These are phyloP conservation scores for Drosophila watanabei DNA, from an alignment of 1,140 invertebrate species.

Conservation along the genomic window DNA sequence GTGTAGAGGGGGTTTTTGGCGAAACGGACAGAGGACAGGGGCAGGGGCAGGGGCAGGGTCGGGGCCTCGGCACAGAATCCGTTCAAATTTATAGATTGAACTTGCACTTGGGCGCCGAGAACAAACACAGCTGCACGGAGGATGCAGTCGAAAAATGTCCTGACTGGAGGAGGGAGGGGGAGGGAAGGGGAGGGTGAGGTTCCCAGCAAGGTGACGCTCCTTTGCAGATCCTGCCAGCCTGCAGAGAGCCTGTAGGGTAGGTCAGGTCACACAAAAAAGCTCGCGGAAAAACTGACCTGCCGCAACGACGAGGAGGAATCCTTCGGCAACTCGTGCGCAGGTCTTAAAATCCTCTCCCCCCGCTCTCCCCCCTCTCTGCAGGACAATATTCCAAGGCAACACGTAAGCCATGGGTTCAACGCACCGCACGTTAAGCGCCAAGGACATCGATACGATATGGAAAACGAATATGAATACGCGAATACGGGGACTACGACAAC, in stretches of 20 bases:
- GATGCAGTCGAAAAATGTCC: constrained; percentile 29
- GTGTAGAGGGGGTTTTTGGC: background rate
- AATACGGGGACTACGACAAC: constrained; percentile 16
- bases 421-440: constrained; percentile 65
- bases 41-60: constrained; percentile 45
- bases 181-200: too few relatives aligned
- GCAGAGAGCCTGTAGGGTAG: constrained; percentile 31
- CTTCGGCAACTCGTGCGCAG: constrained; percentile 57
- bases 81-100: constrained; percentile 81
- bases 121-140: constrained; percentile 39
- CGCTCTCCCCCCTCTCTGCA: constrained; percentile 28
- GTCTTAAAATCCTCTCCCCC: background rate
- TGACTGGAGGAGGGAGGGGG: background rate
- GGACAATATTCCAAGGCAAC: constrained; percentile 75
- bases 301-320: constrained; percentile 35
- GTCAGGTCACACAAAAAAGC: constrained; percentile 57
- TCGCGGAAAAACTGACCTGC: constrained; percentile 69
- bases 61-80: constrained; percentile 77
- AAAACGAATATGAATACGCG: constrained; percentile 34
- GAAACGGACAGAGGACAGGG: background rate
- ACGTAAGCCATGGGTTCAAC: constrained; percentile 71
- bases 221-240: constrained; percentile 38
- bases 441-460: constrained; percentile 69
- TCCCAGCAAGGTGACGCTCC: constrained; percentile 33
- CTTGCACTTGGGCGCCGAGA: constrained; percentile 79